Base-by-base conservation (phyloP, 2,888 invertebrate genomes). In the Sycophila texana region DNA sequence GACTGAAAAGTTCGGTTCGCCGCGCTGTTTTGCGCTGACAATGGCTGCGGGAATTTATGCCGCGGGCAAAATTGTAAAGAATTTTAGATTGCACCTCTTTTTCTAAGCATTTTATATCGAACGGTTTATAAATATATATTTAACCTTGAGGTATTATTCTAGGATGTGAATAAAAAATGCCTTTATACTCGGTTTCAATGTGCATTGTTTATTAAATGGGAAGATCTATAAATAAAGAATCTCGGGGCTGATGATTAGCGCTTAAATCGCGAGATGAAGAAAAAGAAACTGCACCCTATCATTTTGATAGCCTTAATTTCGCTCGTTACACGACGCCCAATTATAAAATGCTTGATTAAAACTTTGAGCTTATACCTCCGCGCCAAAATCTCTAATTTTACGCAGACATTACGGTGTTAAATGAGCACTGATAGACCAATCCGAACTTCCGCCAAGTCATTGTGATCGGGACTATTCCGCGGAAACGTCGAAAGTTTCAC, bases 371-470 rank as follows among this genome's bases (percentile, higher is more conserved):
- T 39, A 39, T 10, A 53, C 13, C 30, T 55, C 30, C 30, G 22
- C 30, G 30, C n/a, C 16, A 13, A 53, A 55, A 68, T 30, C 55
- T 68, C 20, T 55, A 55, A 55, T 68, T 68, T 53, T 30, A 4
- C 14, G 22, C 55, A 30, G 30, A 55, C 55, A 55, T 68, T 18
- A 51, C 26, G 2, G 16, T 10, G 13, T 53, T 68, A 55, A 10
- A 30, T 30, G 30, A n/a, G 55, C 30, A 30, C 26, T 55, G 30
- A 68, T 55, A 55, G 68, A 26, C 68, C 47, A 68, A 55, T 55
- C 30, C 13, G 4, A 55, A n/a, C 51, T 53, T 30, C n/a, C n/a
- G 2, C 26, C 3, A 20, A 51, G 51, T 66, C 22, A 10, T 51
- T 66, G 22, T 4, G 2, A 39, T 22, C n/a, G 53, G 5, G n/a